Conservation (phyloP, 35 echinoderm and acorn worm genomes). For the Lytechinus pictus region DNA sequence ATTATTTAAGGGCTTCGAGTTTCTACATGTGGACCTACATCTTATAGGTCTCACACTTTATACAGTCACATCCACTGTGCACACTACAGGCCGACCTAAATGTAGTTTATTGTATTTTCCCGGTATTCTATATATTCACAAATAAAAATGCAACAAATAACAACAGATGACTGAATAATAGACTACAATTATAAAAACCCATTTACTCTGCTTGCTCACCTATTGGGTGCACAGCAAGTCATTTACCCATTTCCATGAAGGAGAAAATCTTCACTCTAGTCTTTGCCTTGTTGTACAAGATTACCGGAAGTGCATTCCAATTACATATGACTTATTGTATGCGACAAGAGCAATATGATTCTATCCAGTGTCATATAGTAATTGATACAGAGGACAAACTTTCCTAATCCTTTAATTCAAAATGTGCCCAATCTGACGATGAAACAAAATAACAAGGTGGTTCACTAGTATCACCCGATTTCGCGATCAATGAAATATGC, state of each 20-base stretch:
- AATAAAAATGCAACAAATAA: no score
- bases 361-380: background rate
- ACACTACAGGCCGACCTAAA: no score
- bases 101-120: no score
- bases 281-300: background rate
- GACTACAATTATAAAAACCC: background rate
- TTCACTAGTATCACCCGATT: no score
- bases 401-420: background rate
- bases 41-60: no score
- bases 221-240: constrained; percentile 9
- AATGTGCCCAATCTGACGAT: no score
- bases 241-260: background rate
- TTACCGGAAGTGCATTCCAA: constrained; percentile 17
- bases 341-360: background rate
- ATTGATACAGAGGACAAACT: background rate
- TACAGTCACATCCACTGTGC: no score
- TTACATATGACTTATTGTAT: background rate
- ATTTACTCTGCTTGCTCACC: background rate
- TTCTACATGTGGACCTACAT: no score
- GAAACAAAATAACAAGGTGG: no score
- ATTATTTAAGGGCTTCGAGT: no score
- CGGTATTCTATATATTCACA: no score
- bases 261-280: background rate
- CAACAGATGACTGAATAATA: background rate
- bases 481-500: no score